Evolutionary conservation across 2,113 vertebrate genomes (phyloP), one percentile per base, ranked within the genome.

Genomic region (Boleophthalmus pectinirostris): DNA sequence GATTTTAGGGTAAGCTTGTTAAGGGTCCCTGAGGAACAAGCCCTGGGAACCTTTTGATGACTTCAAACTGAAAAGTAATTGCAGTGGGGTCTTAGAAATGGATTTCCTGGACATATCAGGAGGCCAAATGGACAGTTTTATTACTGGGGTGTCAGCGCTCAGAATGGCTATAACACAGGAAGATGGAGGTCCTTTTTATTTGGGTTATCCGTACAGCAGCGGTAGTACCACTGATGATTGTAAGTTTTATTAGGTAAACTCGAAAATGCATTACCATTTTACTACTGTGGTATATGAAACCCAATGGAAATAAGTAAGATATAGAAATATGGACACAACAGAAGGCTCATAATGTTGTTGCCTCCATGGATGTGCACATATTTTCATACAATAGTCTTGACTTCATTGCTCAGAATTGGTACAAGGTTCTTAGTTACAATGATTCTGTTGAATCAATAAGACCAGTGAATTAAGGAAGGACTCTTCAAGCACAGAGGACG

Each of bases 1-100:
- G 87, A 86, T 81, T 78, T 75, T 54, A 70, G 47, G 73, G 54
- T 74, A 69, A 80, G 38, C 23, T 79, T 80, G 72, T 78, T 77
- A 77, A 64, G 69, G 65, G 68, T 79, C 71, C 64, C 67, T 64
- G 20, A 53, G 82, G 83, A 82, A 65, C 71, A 71, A 66, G 65
- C 70, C 72, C 70, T 16, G 38, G 54, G 43, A 66, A 72, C 63
- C 72, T 45, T 80, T 68, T 74, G 66, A 74, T 74, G 75, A 75
- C 69, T 75, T 77, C 15, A 71, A 77, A 78, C 69, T 45, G 63
- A 68, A 71, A 78, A 58, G 14, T 65, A 74, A 73, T 46, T 67
- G 53, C 33, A 70, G 66, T 21, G 2, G n/a, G 4, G 57, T 69
- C 63, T 65, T 65, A 35, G 25, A 74, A 69, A 73, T 65, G 0